Base-by-base conservation (phyloP, 2,113 vertebrate species). In the Zosterops pallidus region DNA sequence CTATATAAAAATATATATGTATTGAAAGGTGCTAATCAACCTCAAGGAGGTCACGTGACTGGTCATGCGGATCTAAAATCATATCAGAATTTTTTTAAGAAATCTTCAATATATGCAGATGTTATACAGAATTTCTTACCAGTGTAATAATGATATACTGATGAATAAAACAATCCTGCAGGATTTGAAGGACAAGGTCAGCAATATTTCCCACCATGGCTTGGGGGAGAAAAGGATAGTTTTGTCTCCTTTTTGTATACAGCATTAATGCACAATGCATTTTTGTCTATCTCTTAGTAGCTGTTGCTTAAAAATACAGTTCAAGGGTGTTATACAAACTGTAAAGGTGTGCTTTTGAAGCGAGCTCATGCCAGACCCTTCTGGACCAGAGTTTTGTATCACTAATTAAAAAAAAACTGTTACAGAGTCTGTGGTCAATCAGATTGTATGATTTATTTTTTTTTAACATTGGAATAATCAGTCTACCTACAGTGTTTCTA, bases 51-150 rank as follows among this genome's bases (percentile, higher is more conserved):
- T 99, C 99, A 99, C 98, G 98, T 99, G 99, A 99, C 99, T 99
- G 99, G 99, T 99, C 99, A 99, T 99, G 99, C 99, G 98, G 99
- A 99, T 99, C 99, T 99, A 98, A 97, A 98, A 98, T 99, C 99
- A 99, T 99, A 99, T 99, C 99, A 98, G 98, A 99, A 99, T 98
- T 98, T 98, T 98, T 98, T 96, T 96, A 42, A 95, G 49, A 98
- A 98, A 98, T 99, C 98, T 98, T 99, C 98, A 98, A 99, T 99
- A 99, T 99, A 99, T 99, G 99, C 99, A 99, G 99, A 99, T 99
- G 98, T 99, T 99, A 98, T 99, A 99, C 98, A 99, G 98, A 98
- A 98, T 99, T 99, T 99, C 98, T 98, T 99, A 99, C 98, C 98
- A 98, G 98, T 99, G 98, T 99, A 99, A 99, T 98, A 98, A 99